Evolutionary conservation across 2,888 invertebrate species (phyloP).

Genomic region (Philereme transversata): DNA sequence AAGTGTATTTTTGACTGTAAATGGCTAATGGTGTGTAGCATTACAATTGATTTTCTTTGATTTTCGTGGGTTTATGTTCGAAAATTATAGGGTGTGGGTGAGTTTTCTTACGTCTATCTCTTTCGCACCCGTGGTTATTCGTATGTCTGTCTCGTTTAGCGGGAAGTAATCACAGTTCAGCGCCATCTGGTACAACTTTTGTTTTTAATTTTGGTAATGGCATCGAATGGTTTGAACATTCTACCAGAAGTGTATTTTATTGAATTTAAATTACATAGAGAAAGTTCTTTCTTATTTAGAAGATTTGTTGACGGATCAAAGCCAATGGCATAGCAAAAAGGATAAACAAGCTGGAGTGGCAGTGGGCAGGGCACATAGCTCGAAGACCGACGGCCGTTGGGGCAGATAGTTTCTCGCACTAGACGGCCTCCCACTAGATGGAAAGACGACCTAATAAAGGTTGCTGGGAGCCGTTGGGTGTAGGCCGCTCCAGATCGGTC

Average conservation of each 20-base stretch:
- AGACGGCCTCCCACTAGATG: no score
- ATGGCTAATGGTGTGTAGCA: conserved; percentile 33
- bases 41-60: conserved; percentile 43
- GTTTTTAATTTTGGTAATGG: conserved; percentile 24
- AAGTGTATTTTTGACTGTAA: conserved; percentile 34
- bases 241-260: neutral
- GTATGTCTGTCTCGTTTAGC: conserved; percentile 18
- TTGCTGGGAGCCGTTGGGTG: no score
- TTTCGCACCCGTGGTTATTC: conserved; percentile 3
- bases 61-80: conserved; percentile 42
- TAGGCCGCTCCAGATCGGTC: no score
- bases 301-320: no score
- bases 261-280: no score
- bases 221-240: conserved; percentile 10
- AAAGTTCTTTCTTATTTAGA: no score
- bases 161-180: conserved; percentile 10
- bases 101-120: conserved; percentile 23
- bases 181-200: conserved; percentile 13
- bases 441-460: no score
- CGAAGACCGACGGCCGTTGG: no score
- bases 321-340: no score
- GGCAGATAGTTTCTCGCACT: no score
- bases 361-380: no score
- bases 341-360: no score
- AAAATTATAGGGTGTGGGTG: conserved; percentile 42